phyloP scores from a whole-genome alignment of 2,113 vertebrate genomes.

The Cephalopterus ornatus region DNA sequence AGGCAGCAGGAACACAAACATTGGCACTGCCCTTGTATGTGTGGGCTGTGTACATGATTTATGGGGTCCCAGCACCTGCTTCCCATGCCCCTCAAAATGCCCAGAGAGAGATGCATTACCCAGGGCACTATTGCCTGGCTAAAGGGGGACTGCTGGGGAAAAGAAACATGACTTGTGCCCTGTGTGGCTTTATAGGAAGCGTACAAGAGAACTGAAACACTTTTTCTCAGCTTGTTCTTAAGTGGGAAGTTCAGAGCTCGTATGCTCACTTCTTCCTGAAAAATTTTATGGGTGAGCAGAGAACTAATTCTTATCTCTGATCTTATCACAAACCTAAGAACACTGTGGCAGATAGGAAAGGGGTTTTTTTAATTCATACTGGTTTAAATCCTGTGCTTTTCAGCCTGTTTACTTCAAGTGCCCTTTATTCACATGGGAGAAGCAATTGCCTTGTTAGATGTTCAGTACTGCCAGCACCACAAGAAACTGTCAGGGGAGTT shows the following conservation, averaged over 20 bases:
- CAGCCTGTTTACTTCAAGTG: background rate
- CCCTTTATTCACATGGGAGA: background rate
- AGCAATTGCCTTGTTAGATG: background rate
- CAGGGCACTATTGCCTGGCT: background rate
- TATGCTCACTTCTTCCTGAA: background rate
- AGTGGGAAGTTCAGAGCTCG: background rate
- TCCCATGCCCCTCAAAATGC: background rate
- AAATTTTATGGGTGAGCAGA: background rate
- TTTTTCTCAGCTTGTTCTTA: background rate
- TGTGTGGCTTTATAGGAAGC: background rate
- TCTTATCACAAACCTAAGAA: background rate
- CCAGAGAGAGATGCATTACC: background rate
- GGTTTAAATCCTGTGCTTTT: background rate
- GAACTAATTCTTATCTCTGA: background rate
- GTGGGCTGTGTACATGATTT: fast-evolving
- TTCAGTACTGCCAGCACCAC: background rate
- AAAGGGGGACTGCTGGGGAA: background rate
- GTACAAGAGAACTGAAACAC: background rate
- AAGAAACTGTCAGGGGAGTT: background rate
- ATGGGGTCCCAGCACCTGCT: background rate
- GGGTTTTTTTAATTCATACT: background rate
- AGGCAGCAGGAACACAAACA: fast-evolving
- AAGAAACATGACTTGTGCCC: background rate
- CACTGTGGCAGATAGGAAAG: background rate
- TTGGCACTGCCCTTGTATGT: background rate